These are phyloP conservation scores for Rousettus madagascariensis DNA, from an alignment of 2,797 vertebrate species.

Conservation along the genomic window DNA sequence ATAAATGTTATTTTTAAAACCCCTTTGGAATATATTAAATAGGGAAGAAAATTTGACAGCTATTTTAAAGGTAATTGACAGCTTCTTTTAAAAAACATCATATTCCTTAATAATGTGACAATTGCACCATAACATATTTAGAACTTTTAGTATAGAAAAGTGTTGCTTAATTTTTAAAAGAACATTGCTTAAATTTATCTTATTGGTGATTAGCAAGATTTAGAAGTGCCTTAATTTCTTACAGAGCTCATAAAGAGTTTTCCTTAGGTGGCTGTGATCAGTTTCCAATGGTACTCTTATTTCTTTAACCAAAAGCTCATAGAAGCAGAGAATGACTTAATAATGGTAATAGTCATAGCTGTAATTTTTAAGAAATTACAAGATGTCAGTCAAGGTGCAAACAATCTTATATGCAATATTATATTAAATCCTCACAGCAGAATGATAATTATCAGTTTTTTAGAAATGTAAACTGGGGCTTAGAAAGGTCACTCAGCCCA, in stretches of 20 bases:
- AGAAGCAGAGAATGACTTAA: not conserved
- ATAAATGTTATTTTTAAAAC: slow-evolving; percentile 71
- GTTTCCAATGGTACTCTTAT: not conserved
- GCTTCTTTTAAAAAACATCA: slow-evolving; percentile 40
- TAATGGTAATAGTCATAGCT: not conserved
- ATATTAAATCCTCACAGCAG: not conserved
- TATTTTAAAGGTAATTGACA: slow-evolving; percentile 67
- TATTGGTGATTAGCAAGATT: not conserved
- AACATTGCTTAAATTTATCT: not conserved
- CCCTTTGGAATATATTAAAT: slow-evolving; percentile 62
- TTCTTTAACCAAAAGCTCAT: not conserved
- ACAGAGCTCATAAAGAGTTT: not conserved
- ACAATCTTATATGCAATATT: not conserved
- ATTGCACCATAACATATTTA: slow-evolving; percentile 49
- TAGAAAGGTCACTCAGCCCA: not conserved
- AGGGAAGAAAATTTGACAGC: slow-evolving; percentile 57
- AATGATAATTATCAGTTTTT: not conserved
- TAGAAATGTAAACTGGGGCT: not conserved
- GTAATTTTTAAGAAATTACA: not conserved
- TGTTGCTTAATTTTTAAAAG: slow-evolving; percentile 51
- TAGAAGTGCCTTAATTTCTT: not conserved
- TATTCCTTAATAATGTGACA: slow-evolving; percentile 41
- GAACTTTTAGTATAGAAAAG: slow-evolving; percentile 14
- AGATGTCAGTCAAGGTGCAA: not conserved
- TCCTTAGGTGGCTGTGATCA: not conserved